Base-by-base conservation (phyloP, 2,888 invertebrate genomes). In the Conomelus anceps region DNA sequence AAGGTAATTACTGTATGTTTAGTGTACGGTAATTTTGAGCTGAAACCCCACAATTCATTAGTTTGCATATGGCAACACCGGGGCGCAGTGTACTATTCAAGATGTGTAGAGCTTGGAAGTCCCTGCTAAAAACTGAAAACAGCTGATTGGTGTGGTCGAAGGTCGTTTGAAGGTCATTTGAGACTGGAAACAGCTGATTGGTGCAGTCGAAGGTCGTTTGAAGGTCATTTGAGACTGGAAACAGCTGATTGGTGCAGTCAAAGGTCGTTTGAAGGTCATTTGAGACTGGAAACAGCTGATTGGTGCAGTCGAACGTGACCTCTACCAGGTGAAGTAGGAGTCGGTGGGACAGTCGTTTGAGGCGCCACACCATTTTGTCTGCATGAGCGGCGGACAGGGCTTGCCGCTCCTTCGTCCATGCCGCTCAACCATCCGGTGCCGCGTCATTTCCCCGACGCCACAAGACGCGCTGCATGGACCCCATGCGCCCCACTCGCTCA, bases 401-500 rank as follows among this genome's bases (percentile, higher is more conserved):
- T 95, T 94, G 13, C 98, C 98, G 20, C 97, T 97, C 20, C 97
- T 95, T 90, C 97, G 94, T 89, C 97, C 96, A 92, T 96, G 96
- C 92, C 96, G 96, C 91, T 96, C 93, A 89, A 98, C 95, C 92
- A 96, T 95, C 90, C 98, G 95, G 91, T 96, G 96, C 92, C 98
- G 95, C 93, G 96, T 95, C 93, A 97, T 97, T 92, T 97, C 97
- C 23, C 98, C 98, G 90, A 98, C 98, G 91, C 98, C 98, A 93
- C 98, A 98, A 89, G 97, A 96, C 92, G 97, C 96, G 93, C 96
- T 97, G 94, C 98, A 98, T 11, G 96, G 94, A 92, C 97, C 96
- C 98, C 98, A 98, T 89, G 96, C 95, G 24, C 97, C 96, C 98
- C 98, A 98, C 91, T 96, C 96, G 91, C 96, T 95, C 88, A 98